A percentile compares a stretch with the other conserved stretches of the same genome.
Conservation (phyloP, 2,113 vertebrate species). For the Hystrix brachyura region DNA sequence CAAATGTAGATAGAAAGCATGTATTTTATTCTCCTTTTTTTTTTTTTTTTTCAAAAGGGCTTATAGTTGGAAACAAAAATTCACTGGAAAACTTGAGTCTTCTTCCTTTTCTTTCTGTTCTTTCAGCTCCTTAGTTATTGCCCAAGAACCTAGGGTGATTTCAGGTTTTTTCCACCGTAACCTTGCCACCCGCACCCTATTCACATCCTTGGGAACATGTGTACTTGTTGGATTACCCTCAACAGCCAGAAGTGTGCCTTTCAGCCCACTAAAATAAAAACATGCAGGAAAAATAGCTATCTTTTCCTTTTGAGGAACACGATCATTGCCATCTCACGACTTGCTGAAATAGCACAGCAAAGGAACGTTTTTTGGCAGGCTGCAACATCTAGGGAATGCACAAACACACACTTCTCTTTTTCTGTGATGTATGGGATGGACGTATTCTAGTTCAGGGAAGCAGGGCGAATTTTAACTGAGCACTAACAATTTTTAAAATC, state of each 20-base stretch:
- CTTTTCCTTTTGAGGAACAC: constrained; percentile 75
- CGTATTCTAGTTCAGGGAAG: background rate
- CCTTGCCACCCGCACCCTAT: background rate
- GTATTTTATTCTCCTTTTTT: background rate
- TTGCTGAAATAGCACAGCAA: constrained; percentile 69
- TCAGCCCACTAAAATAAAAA: constrained; percentile 66
- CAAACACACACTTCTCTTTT: background rate
- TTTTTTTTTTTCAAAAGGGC: background rate
- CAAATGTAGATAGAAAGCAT: constrained; percentile 26
- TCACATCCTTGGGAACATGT: constrained; percentile 37
- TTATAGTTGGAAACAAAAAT: constrained; percentile 47
- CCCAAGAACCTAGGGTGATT: background rate
- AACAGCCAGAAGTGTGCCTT: constrained; percentile 59
- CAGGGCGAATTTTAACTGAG: constrained; percentile 26
- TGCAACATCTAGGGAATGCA: background rate
- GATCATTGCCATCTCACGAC: constrained; percentile 76
- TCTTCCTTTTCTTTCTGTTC: constrained; percentile 31
- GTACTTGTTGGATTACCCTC: constrained; percentile 18
- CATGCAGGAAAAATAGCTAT: constrained; percentile 40
- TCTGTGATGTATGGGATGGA: background rate
- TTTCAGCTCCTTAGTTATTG: constrained; percentile 55
- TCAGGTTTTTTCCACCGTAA: constrained; percentile 46
- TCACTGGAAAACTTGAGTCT: constrained; percentile 16
- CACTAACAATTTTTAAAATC: constrained; percentile 55
- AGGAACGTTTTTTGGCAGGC: constrained; percentile 50